Evolutionary conservation across 2,888 invertebrate species (phyloP).

Genomic region (Parnassius smintheus): DNA sequence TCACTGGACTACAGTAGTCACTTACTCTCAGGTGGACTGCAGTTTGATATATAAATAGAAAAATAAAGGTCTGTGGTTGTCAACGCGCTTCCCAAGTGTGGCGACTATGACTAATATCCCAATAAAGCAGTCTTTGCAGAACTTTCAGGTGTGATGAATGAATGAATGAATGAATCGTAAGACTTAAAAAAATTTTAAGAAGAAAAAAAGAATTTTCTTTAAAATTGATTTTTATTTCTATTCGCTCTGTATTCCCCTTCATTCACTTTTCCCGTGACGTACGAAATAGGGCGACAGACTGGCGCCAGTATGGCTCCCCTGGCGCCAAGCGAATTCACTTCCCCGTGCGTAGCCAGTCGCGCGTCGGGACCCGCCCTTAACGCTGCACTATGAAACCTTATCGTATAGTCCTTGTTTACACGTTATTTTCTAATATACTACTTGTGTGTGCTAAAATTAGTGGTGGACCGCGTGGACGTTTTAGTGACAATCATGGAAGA

Average conservation of each 20-base stretch:
- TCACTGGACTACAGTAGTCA: too few species aligned
- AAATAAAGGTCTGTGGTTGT: too few species aligned
- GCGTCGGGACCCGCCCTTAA: conserved; percentile 57
- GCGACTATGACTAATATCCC: too few species aligned
- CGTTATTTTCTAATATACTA: conserved; percentile 37
- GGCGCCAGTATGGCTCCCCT: conserved; percentile 64
- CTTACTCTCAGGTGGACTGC: too few species aligned
- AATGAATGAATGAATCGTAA: too few species aligned
- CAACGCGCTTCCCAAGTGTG: too few species aligned
- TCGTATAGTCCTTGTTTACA: conserved; percentile 40
- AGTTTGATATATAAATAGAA: too few species aligned
- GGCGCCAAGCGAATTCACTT: conserved; percentile 54
- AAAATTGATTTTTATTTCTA: too few species aligned
- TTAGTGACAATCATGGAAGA: conserved; percentile 33
- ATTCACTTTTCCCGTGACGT: conserved; percentile 34
- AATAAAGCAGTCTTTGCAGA: too few species aligned
- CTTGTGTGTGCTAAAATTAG: conserved; percentile 49
- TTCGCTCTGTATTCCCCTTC: conserved; percentile 17
- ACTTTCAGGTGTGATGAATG: too few species aligned
- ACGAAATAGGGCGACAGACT: conserved; percentile 47
- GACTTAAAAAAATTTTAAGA: too few species aligned
- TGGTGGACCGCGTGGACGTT: conserved; percentile 53
- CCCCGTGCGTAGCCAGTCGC: conserved; percentile 55
- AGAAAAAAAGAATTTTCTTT: too few species aligned
- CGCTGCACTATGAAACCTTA: conserved; percentile 58